Evolutionary conservation across 2,797 vertebrate species (phyloP), one percentile per base, ranked within the genome.

Genomic region (Muscicapa comitata): DNA sequence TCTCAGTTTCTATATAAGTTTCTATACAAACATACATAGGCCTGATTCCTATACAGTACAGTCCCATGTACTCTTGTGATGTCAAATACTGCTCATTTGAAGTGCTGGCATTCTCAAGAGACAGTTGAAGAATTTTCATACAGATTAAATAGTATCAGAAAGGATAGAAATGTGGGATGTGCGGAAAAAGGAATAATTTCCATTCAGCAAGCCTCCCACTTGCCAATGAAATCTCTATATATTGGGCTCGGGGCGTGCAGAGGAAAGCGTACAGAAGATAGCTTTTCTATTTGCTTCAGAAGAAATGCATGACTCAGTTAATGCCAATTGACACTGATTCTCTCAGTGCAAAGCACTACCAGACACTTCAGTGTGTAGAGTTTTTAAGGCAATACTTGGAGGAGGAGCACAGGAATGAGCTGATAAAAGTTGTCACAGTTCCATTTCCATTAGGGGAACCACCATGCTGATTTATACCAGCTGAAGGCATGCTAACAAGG

Each of bases 171-270:
- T 83, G 91, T 97, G 51, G 90, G 74, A 86, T 62, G 81, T 93
- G 93, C 55, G 65, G 78, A 89, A 61, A 94, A 96, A 91, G 19
- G 31, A 95, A 86, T 91, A 0, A 92, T 88, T 89, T 85, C 84
- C 54, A 88, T 89, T 92, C 92, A 93, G 42, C 67, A 92, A 95
- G 65, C 78, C 72, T 92, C 88, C 92, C 75, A 92, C 75, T 88
- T 91, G 42, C 65, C 58, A 9, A 61, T 74, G 83, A 89, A 82
- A 83, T 7, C 40, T 91, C 59, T 90, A 28, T 71, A 23, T 79
- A n/a, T 65, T 61, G n/a, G 33, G 28, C 48, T 94, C 0, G 0
- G 38, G 63, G 62, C 25, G 0, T 57, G 68, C 57, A 83, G 72
- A 43, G 26, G 68, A 72, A 86, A 77, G 40, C 5, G 2, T 11